phyloP scores from a whole-genome alignment of 2,113 vertebrate species.

The Piliocolobus tephrosceles region DNA sequence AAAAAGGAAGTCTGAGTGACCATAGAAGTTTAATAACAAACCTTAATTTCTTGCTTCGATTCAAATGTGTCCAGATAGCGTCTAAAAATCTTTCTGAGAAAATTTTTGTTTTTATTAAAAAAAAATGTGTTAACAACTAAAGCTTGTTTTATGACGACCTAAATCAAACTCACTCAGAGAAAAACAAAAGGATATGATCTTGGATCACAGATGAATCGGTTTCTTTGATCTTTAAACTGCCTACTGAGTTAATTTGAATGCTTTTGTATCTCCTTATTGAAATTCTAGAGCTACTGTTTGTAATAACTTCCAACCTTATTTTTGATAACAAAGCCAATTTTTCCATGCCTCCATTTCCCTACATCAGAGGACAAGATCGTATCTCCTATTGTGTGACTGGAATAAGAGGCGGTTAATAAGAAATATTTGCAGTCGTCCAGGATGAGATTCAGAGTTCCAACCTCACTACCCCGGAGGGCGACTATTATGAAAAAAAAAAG shows the following conservation, averaged over 20 bases:
- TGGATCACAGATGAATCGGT: neutral
- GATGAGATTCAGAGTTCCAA: neutral
- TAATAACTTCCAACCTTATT: neutral
- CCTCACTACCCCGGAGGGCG: neutral
- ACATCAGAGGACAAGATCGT: accelerated
- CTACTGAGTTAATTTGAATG: neutral
- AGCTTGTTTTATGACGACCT: neutral
- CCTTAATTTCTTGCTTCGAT: neutral
- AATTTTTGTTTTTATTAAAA: neutral
- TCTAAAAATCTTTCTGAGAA: neutral
- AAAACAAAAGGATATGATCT: neutral
- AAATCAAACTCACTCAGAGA: neutral
- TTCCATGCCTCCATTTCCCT: neutral
- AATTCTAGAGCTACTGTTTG: neutral
- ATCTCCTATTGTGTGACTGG: neutral
- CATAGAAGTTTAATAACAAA: neutral
- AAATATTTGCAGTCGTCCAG: neutral
- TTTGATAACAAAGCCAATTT: neutral
- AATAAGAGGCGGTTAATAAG: neutral
- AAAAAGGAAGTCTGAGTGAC: neutral
- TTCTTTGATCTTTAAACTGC: neutral
- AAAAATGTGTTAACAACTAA: neutral
- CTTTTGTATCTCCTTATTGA: neutral
- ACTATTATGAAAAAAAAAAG: neutral
- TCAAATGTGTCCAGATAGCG: neutral